Base-by-base conservation (phyloP, 2,888 invertebrate genomes). In the Patella ulyssiponensis region DNA sequence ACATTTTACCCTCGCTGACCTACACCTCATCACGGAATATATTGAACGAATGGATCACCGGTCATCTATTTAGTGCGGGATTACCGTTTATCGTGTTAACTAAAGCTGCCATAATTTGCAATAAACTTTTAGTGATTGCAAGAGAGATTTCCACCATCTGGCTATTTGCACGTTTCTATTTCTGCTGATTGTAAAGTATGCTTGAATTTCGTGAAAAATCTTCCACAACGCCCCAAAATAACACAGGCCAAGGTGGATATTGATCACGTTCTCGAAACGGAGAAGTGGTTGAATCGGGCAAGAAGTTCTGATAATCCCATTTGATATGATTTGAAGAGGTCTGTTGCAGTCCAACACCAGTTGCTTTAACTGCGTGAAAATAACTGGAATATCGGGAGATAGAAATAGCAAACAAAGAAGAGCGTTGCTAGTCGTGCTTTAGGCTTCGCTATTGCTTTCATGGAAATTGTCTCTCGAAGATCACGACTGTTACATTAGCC, bases 91-190 rank as follows among this genome's bases (percentile, higher is more conserved):
- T 64, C 23, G 64, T 23, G 20, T 23, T 64, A 23, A 12, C 12
- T 64, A 64, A 64, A 64, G 20, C 64, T 23, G 23, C 64, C 11
- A 23, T 64, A 64, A 64, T 64, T 64, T 64, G 23, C 64, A 23
- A 5, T 20, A 23, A 64, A 23, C 20, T 20, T 64, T 64, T 64
- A 23, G 20, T 64, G 23, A 64, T 20, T 64, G 64, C 23, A 23
- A 64, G 23, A 12, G 64, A 64, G 64, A 64, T 64, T 23, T 23
- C 3, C 64, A 23, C 64, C 64, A 64, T 20, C 64, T 64, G 64
- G 64, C 23, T 64, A 64, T 64, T 64, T 64, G 64, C 64, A 64
- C 64, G 64, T 64, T 64, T 14, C 64, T 64, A 64, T 64, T 64
- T 64, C 23, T 23, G 23, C 64, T 23, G 64, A 64, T 64, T 64